Evolutionary conservation across 2,113 vertebrate genomes (phyloP), one percentile per base, ranked within the genome.

Genomic region (Sturnira hondurensis): DNA sequence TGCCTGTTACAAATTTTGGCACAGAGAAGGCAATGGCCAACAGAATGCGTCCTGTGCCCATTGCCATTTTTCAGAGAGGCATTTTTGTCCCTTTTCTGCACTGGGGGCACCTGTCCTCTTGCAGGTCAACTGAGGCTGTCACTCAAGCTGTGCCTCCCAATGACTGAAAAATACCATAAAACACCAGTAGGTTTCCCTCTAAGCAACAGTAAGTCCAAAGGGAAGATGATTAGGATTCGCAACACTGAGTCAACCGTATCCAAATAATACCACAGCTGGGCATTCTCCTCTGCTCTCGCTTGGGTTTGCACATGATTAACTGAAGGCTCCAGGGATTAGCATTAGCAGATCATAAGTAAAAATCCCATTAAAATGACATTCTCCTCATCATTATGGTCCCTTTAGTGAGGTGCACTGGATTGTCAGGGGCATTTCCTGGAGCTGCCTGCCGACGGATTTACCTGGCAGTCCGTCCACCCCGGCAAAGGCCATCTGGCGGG

Each of bases 311-410:
- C 65, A n/a, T 67, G 70, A 95, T 80, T 89, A 52, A 86, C 24
- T 61, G 58, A 47, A 68, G 84, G 76, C 80, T 85, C 1, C 0
- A 73, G 80, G 58, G 93, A 82, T 73, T 86, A 89, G 45, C 33
- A 77, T 94, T 38, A 93, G 65, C 63, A 28, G 86, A 77, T 93
- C 41, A 0, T 67, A 87, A 96, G 89, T 89, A 95, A 91, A 95
- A 92, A 93, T 56, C 56, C 41, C 63, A 73, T 93, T 83, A 89
- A 65, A 93, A 54, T 84, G 56, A 77, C 6, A 24, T 43, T 83
- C 36, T 92, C 50, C 20, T 73, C 71, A 77, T 84, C 7, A 3
- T 81, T 93, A 71, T 22, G 52, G 38, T 71, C 28, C 33, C 36
- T 86, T 94, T 26, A 71, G 63, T 36, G 47, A 93, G 74, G 70